Base-by-base conservation (phyloP, 2,113 vertebrate genomes). In the Suncus etruscus region DNA sequence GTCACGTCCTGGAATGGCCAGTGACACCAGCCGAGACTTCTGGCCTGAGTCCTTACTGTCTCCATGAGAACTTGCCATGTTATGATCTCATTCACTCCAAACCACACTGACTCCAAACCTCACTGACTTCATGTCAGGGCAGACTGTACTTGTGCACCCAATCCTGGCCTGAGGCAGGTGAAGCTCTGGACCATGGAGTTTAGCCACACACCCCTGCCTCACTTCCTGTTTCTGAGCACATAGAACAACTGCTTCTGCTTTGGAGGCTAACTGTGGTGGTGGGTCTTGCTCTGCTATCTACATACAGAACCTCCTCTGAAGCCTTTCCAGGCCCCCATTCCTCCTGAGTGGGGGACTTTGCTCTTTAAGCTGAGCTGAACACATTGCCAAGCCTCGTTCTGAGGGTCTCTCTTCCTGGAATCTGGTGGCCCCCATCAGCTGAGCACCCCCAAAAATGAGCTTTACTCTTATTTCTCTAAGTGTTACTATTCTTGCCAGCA, bases 241-340 rank as follows among this genome's bases (percentile, higher is more conserved):
- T 4, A 24, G 20, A 4, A 8, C 31, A 58, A 16, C 54, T 54
- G 54, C 12, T 54, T 14, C 54, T 10, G 66, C 11, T 50, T 83
- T 18, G 32, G 31, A 18, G 15, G 22, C 22, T 1, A 39, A 20
- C n/a, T 32, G 0, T 7, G 8, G 6, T 4, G 8, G 16, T 4
- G 15, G 31, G 0, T 6, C n/a, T 11, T 12, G 39, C 39, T 39
- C 39, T 39, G 39, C 39, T 5, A 39, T 22, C 2, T 6, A 18
- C 7, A 2, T 8, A 77, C 63, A 14, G 0, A 22, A 4, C 8
- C 31, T 31, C n/a, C 31, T 29, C 29, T 8, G 58, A 47, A 89
- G n/a, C 22, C 63, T 87, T 77, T 69, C 61, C 51, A 25, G 45
- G 25, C 22, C 45, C 61, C 6, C 1, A 2, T 63, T 48, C 7